Evolutionary conservation across 2,113 vertebrate species (phyloP), one percentile per base, ranked within the genome.

Genomic region (Takifugu bimaculatus): DNA sequence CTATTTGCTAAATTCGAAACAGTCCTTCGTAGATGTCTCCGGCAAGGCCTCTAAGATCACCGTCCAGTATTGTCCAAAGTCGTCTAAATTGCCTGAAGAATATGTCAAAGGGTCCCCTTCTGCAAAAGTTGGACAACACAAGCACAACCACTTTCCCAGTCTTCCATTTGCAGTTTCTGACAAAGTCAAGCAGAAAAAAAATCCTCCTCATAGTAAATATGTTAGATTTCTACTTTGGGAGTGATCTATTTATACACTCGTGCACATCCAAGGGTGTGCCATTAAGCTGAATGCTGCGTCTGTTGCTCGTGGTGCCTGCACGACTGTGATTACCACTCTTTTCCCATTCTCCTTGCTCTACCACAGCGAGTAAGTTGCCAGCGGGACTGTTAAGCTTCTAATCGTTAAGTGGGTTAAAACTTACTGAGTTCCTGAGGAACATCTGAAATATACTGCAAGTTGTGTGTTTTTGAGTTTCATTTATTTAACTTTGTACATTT

Each of bases 321-420:
- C 65, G 50, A 26, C 55, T 48, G 69, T 20, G 77, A 85, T 85
- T 83, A 77, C 67, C 48, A 9, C 26, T 50, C 50, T 56, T 49
- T 73, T 56, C 45, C 57, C 55, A 66, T 69, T 64, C 55, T 32
- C 61, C 26, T 42, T 54, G 60, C 70, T 62, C 39, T 50, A 42
- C 74, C 27, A 43, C 26, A 27, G 52, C 50, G 62, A 64, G 60
- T 61, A 67, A 65, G 51, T 48, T 56, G 65, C 59, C 66, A 56
- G 49, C 4, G 42, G n/a, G 43, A 65, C 67, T 71, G 42, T 57
- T 77, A 25, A 26, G 27, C 69, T 65, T 39, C 1, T 55, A 68
- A 73, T 73, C 50, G 26, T 39, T 63, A 59, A 70, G 53, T 70
- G 66, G 42, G 60, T 69, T 57, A 68, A 65, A 75, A 50, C 20